Conservation (phyloP, 2,888 invertebrate genomes). For the Eupithecia centaureata region DNA sequence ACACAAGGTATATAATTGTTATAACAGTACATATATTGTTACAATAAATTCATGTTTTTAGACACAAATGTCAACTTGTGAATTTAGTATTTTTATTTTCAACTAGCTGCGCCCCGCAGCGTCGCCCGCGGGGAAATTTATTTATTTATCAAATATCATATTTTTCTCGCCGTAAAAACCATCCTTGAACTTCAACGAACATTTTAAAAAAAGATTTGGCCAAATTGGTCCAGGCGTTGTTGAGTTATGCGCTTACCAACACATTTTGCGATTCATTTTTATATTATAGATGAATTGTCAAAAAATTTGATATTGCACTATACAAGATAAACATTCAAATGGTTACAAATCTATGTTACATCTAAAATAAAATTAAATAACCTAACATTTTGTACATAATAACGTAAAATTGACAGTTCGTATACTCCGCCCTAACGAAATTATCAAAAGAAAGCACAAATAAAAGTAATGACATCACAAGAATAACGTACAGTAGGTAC, state of each 20-base stretch:
- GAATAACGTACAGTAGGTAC: conserved; percentile 32
- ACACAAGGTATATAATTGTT: background rate
- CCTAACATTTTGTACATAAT: conserved; percentile 54
- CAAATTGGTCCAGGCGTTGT: no score
- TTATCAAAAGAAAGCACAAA: conserved; percentile 27
- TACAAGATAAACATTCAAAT: conserved; percentile 20
- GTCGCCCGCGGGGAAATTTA: no score
- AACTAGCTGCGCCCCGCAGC: no score
- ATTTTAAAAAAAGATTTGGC: no score
- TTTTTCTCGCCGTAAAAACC: no score
- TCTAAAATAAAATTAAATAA: conserved; percentile 47
- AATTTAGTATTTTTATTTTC: background rate
- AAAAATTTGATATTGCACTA: conserved; percentile 25
- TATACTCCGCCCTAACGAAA: conserved; percentile 44
- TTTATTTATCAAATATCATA: no score
- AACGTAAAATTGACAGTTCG: conserved; percentile 49
- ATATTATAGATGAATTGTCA: background rate
- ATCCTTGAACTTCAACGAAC: no score
- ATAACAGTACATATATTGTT: background rate
- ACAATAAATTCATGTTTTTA: conserved; percentile 1
- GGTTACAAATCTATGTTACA: conserved; percentile 26
- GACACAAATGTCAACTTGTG: conserved; percentile 13
- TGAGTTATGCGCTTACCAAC: background rate
- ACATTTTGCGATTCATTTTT: background rate
- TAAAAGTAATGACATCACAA: conserved; percentile 26